A percentile compares a stretch with the other conserved stretches of the same genome.
These are phyloP conservation scores for Leptinotarsa haldemani DNA, from an alignment of 2,888 invertebrate genomes.

Conservation along the genomic window DNA sequence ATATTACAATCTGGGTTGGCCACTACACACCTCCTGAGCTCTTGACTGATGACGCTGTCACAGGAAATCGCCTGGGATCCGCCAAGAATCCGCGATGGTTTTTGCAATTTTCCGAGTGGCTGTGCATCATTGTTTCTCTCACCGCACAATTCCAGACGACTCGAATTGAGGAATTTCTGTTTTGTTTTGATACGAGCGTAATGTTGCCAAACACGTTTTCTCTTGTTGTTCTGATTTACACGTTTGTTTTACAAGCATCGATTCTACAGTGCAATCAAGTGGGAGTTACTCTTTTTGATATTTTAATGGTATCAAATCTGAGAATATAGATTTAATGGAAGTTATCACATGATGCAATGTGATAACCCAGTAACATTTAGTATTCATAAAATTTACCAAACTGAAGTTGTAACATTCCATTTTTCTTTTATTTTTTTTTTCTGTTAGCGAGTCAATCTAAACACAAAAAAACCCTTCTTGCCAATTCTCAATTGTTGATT, in stretches of 20 bases:
- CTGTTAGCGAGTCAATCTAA: too few relatives aligned
- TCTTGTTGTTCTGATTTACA: slow-evolving; percentile 1
- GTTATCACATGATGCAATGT: too few relatives aligned
- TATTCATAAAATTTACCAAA: too few relatives aligned
- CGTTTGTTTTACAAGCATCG: not conserved
- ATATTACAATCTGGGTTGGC: slow-evolving; percentile 29
- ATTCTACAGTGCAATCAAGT: not conserved
- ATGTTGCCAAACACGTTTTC: not conserved
- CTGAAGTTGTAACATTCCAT: too few relatives aligned
- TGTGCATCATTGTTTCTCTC: slow-evolving; percentile 60
- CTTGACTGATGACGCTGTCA: slow-evolving; percentile 61
- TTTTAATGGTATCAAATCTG: too few relatives aligned
- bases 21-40: slow-evolving; percentile 56
- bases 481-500: too few relatives aligned
- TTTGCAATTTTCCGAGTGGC: slow-evolving; percentile 63
- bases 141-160: slow-evolving; percentile 49
- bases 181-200: not conserved
- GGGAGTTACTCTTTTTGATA: not conserved
- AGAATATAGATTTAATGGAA: too few relatives aligned
- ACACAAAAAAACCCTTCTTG: too few relatives aligned
- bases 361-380: too few relatives aligned
- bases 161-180: slow-evolving; percentile 34
- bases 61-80: slow-evolving; percentile 57
- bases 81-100: slow-evolving; percentile 34
- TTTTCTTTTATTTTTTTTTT: too few relatives aligned